Base-by-base conservation (phyloP, 53 echinoderm and acorn worm genomes). In the Apostichopus leukothele region DNA sequence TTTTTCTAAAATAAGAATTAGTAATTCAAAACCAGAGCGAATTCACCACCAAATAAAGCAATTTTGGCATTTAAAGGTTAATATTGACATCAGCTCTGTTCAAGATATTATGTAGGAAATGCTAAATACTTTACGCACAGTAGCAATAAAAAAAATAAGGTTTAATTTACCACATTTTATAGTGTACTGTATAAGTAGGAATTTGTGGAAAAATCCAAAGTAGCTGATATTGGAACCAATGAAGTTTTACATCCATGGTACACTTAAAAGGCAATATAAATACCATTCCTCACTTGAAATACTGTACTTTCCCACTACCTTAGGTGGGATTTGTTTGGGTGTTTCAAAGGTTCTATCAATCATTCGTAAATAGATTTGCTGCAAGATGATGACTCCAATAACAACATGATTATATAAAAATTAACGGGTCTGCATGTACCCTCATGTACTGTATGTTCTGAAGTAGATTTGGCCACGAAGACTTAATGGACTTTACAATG, bases 401-500 rank as follows among this genome's bases (percentile, higher is more conserved):
- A 39, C 10, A n/a, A 75, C 20, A n/a, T 6, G 9, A 7, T 75
- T 13, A 75, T 10, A 75, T 75, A 75, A 19, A 75, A 75, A 39
- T 75, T 75, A 75, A 19, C 5, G 4, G 76, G 23, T 16, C 76
- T 0, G 39, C 76, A 18, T 14, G 19, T 19, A 39, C 76, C 2
- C 39, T 39, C 39, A 39, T 20, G 19, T 75, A 39, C 13, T 75
- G 20, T 18, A 75, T 9, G 19, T 75, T 13, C 19, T 20, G 23
- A 75, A 75, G 76, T n/a, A 25, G 19, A 19, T 39, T 75, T 75
- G 76, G 76, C 39, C 76, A 75, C 5, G 76, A 16, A 20, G 76
- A 75, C 16, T 75, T 75, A 75, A n/a, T 75, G 39, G 76, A 75
- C 14, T 20, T 75, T 16, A 75, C 16, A 75, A 75, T 75, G 19